A percentile compares a stretch with the other conserved stretches of the same genome.
Conservation (phyloP, 2,113 vertebrate species). For the Stegostoma tigrinum region DNA sequence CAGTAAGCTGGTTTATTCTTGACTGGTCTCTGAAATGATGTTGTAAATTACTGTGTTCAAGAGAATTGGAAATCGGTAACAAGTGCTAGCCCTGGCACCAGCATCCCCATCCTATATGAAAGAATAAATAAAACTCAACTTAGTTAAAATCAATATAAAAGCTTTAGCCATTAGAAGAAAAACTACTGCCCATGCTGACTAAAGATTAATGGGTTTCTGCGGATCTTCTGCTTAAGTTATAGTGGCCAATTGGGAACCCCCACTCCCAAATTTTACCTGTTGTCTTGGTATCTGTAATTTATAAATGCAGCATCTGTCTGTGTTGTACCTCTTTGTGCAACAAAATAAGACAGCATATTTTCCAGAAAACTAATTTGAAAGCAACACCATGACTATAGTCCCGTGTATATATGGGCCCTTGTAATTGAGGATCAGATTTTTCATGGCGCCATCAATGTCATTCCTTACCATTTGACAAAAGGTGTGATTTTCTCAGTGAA, state of each 20-base stretch:
- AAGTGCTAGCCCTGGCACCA: too few relatives aligned
- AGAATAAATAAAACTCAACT: too few relatives aligned
- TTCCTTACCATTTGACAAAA: background rate
- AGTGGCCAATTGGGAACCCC: background rate
- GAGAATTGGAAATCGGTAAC: too few relatives aligned
- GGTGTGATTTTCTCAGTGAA: background rate
- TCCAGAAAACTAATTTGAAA: background rate
- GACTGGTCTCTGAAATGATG: too few relatives aligned
- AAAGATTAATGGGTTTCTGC: background rate
- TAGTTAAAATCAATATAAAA: background rate
- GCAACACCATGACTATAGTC: background rate
- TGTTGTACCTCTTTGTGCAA: background rate
- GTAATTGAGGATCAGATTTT: background rate
- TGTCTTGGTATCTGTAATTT: background rate
- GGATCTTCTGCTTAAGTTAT: background rate
- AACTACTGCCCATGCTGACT: background rate
- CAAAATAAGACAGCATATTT: background rate
- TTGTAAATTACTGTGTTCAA: too few relatives aligned
- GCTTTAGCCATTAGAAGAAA: background rate
- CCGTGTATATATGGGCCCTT: background rate
- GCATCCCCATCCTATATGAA: too few relatives aligned
- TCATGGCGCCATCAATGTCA: background rate
- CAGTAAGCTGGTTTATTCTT: too few relatives aligned
- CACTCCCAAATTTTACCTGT: background rate
- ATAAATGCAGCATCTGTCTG: background rate